phyloP scores from a whole-genome alignment of 2,797 vertebrate genomes.

The Smutsia temminckii region DNA sequence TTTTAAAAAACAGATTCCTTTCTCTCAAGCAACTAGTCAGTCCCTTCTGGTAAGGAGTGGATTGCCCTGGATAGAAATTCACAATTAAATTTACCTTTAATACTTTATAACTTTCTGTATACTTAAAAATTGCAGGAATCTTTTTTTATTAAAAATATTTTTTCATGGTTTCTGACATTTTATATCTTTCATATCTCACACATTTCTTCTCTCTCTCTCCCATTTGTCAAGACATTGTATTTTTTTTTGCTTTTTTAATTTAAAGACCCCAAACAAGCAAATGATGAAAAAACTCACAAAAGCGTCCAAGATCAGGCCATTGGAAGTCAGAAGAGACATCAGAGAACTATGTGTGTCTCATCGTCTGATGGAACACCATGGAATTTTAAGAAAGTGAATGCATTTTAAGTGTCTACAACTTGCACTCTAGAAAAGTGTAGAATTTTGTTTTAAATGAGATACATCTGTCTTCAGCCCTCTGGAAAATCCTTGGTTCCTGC shows the following conservation, averaged over 20 bases:
- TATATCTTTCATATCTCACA: neutral
- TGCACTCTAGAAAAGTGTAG: neutral
- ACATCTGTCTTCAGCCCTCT: too few species aligned
- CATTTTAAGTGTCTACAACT: neutral
- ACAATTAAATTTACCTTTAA: conserved; percentile 56
- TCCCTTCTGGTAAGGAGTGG: conserved; percentile 65
- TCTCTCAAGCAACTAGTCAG: conserved; percentile 67
- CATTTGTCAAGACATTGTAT: neutral
- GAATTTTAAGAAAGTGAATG: neutral
- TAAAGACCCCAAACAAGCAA: neutral
- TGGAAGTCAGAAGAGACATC: neutral
- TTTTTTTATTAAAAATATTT: neutral
- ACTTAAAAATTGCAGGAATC: neutral
- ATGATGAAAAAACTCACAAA: neutral
- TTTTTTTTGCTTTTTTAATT: neutral
- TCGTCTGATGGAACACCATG: neutral
- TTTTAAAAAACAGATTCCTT: conserved; percentile 66
- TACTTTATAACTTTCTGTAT: neutral
- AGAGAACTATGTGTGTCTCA: neutral
- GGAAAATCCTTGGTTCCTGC: neutral
- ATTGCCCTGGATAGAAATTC: conserved; percentile 67
- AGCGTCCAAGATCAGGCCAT: neutral
- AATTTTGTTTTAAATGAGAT: neutral
- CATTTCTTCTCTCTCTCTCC: neutral
- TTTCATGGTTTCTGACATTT: too few species aligned